phyloP scores from a whole-genome alignment of 1,140 invertebrate genomes.

The Papilio aristodemus region DNA sequence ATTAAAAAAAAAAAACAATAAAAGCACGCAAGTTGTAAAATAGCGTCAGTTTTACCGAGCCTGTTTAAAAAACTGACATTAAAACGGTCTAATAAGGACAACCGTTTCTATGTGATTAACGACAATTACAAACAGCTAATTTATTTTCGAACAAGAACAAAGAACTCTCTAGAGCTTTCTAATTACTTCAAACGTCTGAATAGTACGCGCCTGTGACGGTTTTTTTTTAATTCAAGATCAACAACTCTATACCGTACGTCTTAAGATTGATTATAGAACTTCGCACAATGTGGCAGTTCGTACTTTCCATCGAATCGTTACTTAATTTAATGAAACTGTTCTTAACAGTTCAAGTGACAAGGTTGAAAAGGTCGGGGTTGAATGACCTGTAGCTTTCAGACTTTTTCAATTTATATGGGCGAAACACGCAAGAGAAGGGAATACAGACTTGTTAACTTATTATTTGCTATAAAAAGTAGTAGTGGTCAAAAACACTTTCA shows the following conservation, averaged over 20 bases:
- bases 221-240: constrained; percentile 41
- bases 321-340: constrained; percentile 51
- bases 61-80: constrained; percentile 14
- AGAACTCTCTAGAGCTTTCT: constrained; percentile 55
- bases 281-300: constrained; percentile 21
- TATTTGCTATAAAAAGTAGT: no score
- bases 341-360: constrained; percentile 61
- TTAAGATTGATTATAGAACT: constrained; percentile 37
- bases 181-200: constrained; percentile 53
- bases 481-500: no score
- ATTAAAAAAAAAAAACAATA: neutral
- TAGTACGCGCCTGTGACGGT: constrained; percentile 40
- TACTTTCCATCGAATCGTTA: constrained; percentile 32
- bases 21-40: neutral
- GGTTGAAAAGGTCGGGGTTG: constrained; percentile 67
- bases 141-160: constrained; percentile 49
- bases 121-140: constrained; percentile 37
- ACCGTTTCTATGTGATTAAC: constrained; percentile 36
- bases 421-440: constrained; percentile 43
- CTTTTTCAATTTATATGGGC: constrained; percentile 39
- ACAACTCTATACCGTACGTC: constrained; percentile 25
- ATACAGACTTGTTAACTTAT: constrained; percentile 25
- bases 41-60: neutral
- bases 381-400: constrained; percentile 52
- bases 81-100: constrained; percentile 32